Base-by-base conservation (phyloP, 2,113 vertebrate genomes). In the Porphyrio hochstetteri region DNA sequence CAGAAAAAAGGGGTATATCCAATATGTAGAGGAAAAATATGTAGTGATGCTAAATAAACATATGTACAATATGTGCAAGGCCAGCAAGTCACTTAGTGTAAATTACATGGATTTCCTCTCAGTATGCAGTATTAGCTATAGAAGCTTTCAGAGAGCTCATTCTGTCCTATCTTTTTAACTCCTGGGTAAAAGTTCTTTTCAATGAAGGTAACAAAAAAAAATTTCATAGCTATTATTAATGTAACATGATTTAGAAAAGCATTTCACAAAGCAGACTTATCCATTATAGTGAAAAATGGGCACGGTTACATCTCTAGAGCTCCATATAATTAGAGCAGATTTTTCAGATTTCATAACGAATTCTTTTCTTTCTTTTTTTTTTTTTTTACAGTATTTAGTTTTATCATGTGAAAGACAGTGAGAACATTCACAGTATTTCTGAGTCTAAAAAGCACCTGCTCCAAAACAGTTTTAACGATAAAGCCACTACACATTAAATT, bases 111-210 rank as follows among this genome's bases (percentile, higher is more conserved):
- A 46, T 23, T 81, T 76, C 20, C 80, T 53, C 40, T 70, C 8
- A 81, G 3, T 24, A 20, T 0, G 0, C 2, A 20, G 8, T 5
- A 88, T 56, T 33, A 79, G 12, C 11, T 31, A 31, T 0, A 48
- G 36, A 44, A 56, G 28, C 8, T 72, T 84, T 74, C 56, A 53
- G 7, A 75, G 6, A 63, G 24, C 18, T 53, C 33, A 35, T 57
- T 83, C 16, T 64, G 25, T 46, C 7, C 23, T 57, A 6, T 17
- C 9, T 44, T 86, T 92, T 64, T 35, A 70, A 60, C 4, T 69
- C 19, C 1, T 19, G 9, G 2, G 3, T 80, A 38, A 14, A 86
- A 59, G 7, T 21, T 87, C 4, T 70, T 76, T 60, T 36, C 38
- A 48, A 65, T 24, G 6, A 56, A 44, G 10, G 7, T 16, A 48